Evolutionary conservation across 2,888 invertebrate species (phyloP).

Genomic region (Oscheius myriophilus): DNA sequence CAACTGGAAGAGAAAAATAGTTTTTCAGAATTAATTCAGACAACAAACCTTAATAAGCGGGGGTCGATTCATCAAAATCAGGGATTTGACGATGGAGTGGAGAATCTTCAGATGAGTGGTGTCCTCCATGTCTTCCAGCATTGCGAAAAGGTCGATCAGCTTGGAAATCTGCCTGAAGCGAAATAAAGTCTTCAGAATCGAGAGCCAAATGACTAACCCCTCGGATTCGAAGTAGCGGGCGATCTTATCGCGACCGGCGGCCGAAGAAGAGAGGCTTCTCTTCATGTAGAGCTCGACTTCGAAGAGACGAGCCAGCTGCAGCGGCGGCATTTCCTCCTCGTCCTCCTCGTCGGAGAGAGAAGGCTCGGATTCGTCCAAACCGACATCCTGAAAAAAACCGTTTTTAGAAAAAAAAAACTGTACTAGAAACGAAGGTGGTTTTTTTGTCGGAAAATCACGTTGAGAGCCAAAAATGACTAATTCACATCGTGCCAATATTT

Average conservation of each 20-base stretch:
- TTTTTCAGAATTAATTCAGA: background rate
- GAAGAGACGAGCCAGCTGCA: conserved; percentile 27
- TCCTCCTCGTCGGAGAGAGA: too few relatives aligned
- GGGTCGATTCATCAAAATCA: conserved; percentile 96
- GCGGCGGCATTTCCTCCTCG: conserved; percentile 32
- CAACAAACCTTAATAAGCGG: conserved; percentile 84
- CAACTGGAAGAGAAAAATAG: too few relatives aligned
- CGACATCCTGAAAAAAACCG: conserved; percentile 60
- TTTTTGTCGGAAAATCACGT: conserved; percentile 98
- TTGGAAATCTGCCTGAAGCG: conserved; percentile 86
- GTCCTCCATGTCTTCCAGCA: conserved; percentile 96
- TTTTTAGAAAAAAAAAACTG: background rate
- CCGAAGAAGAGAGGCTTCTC: too few relatives aligned
- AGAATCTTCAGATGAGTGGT: conserved; percentile 88
- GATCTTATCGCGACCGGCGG: conserved; percentile 92
- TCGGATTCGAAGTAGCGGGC: conserved; percentile 91
- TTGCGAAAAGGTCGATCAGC: conserved; percentile 90
- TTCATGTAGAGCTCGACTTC: conserved; percentile 87
- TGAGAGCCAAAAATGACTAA: too few relatives aligned
- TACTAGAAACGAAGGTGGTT: conserved; percentile 77
- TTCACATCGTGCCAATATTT: too few relatives aligned
- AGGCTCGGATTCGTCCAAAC: conserved; percentile 46
- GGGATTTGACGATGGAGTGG: conserved; percentile 90
- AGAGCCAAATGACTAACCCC: conserved; percentile 73
- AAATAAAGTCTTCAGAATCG: background rate